Base-by-base conservation (phyloP, 2,888 invertebrate genomes). In the Ophion ellenae region DNA sequence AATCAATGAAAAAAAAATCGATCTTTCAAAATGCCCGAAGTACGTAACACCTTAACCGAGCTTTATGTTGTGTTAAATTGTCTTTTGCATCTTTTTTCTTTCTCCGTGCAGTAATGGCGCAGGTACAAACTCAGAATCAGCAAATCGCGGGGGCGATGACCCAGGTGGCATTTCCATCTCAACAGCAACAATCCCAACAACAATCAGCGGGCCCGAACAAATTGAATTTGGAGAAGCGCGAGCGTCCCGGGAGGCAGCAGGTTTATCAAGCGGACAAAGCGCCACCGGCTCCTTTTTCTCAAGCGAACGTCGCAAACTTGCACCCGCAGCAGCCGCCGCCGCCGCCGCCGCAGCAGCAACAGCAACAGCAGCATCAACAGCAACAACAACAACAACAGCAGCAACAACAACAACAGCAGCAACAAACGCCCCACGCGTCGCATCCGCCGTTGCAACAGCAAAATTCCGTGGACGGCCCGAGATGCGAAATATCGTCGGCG, bases 231-330 rank as follows among this genome's bases (percentile, higher is more conserved):
- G 94, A 94, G 7, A 94, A 94, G 86, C 92, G 94, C 3, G 94
- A 94, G 74, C 92, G 94, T 11, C 91, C 93, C 4, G 92, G 92
- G 0, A 91, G 94, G 81, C 94, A 93, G 74, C 93, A 93, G 53
- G 92, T 92, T 17, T 93, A 92, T 88, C 93, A 93, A 81, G 87
- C 90, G 32, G 93, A 93, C 78, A 93, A 93, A 86, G 91, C 92
- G 53, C 93, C 93, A 69, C 94, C 94, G 24, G 93, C 93, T 32
- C 93, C 94, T 45, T 93, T 94, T 80, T 91, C 94, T n/a, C 92
- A 92, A 86, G 87, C 92, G 28, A 93, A 91, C 81, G 89, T 92
- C 64, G 87, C 91, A 17, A 83, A 92, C 24, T 89, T 91, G n/a
- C 92, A 92, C 82, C 90, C 92, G 64, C 91, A 91, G 24, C 92